Evolutionary conservation across 2,797 vertebrate species (phyloP).

Genomic region (Holocentrus rufus): DNA sequence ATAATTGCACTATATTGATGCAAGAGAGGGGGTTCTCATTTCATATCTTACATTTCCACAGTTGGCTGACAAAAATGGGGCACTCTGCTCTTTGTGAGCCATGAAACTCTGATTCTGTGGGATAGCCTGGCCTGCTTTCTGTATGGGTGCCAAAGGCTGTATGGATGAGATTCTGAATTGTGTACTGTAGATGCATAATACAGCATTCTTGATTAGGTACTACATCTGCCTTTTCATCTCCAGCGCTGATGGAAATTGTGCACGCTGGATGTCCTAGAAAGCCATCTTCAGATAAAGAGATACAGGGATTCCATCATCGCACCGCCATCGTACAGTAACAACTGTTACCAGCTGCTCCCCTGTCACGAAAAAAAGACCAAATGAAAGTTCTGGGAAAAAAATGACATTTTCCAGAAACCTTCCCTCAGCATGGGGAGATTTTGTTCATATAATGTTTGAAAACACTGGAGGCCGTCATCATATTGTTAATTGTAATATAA

Average conservation of each 20-base stretch:
- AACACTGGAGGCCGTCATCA: not conserved
- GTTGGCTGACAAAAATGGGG: constrained; percentile 68
- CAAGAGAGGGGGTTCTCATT: constrained; percentile 60
- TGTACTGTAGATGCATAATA: constrained; percentile 46
- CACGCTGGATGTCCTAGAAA: constrained; percentile 33
- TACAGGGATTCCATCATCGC: constrained; percentile 31
- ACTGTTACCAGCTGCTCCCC: constrained; percentile 48
- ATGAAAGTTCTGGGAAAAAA: constrained; percentile 26
- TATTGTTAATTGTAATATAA: constrained; percentile 27
- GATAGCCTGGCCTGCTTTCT: constrained; percentile 64
- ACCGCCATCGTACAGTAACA: constrained; percentile 31
- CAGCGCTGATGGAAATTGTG: constrained; percentile 30
- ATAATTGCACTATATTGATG: constrained; percentile 82
- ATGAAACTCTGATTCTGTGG: constrained; percentile 66
- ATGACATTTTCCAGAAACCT: too few relatives aligned
- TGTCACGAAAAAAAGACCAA: constrained; percentile 37
- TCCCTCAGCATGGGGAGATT: too few relatives aligned
- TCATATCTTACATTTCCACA: constrained; percentile 71
- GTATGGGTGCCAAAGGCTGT: constrained; percentile 43
- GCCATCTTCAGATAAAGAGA: constrained; percentile 18
- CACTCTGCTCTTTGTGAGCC: constrained; percentile 72
- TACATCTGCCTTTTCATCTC: constrained; percentile 47
- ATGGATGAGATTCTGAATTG: constrained; percentile 54
- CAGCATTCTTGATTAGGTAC: constrained; percentile 48
- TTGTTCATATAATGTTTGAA: too few relatives aligned